Conservation (phyloP, 2,888 invertebrate genomes). For the Diogma glabrata region DNA sequence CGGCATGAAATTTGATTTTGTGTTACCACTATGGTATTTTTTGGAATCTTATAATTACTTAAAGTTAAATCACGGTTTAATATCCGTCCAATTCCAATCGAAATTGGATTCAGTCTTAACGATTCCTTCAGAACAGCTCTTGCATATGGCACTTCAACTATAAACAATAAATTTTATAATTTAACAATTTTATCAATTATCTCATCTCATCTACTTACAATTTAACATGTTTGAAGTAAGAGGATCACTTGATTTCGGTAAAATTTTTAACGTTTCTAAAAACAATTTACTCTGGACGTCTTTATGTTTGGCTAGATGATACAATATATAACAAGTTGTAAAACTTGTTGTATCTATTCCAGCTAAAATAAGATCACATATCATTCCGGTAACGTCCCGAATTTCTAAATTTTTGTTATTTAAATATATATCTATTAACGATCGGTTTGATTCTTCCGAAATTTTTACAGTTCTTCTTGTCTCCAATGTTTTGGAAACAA, state of each 20-base stretch:
- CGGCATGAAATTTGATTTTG: constrained; percentile 75
- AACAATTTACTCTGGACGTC: constrained; percentile 54
- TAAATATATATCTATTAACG: constrained; percentile 57
- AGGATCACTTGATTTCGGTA: constrained; percentile 40
- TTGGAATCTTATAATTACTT: constrained; percentile 61
- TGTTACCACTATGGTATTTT: constrained; percentile 71
- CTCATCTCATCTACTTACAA: background rate
- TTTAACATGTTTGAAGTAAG: constrained; percentile 46
- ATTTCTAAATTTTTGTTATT: constrained; percentile 55
- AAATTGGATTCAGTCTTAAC: constrained; percentile 68
- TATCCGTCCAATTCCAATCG: constrained; percentile 69
- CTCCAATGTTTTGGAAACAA: constrained; percentile 41
- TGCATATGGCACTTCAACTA: constrained; percentile 52
- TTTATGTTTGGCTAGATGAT: constrained; percentile 62
- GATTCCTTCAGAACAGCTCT: constrained; percentile 78
- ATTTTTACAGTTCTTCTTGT: background rate
- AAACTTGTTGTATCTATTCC: constrained; percentile 80
- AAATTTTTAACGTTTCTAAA: constrained; percentile 46
- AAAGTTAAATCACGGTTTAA: constrained; percentile 57
- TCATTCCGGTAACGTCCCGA: constrained; percentile 72
- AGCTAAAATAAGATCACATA: constrained; percentile 72
- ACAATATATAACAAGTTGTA: constrained; percentile 62
- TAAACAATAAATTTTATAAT: constrained; percentile 24
- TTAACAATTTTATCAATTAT: background rate
- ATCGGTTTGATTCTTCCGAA: constrained; percentile 22